These are phyloP conservation scores for Morinoia aosen DNA, from an alignment of 2,888 invertebrate genomes.

Conservation along the genomic window DNA sequence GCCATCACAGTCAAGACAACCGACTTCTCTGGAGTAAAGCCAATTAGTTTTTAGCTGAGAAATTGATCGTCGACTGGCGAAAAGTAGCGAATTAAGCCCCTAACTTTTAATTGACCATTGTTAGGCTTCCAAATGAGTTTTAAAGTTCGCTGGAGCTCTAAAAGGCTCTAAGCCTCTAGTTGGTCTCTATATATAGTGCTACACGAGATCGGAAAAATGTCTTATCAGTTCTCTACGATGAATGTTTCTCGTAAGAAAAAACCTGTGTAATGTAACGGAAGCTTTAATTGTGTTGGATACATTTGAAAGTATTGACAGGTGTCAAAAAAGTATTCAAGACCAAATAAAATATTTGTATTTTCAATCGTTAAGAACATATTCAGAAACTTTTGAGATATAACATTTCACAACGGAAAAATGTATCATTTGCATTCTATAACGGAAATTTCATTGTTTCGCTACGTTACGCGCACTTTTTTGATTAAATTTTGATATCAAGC, in stretches of 20 bases:
- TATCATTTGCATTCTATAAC: too few relatives aligned
- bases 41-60: conserved; percentile 16
- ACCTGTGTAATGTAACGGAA: neutral
- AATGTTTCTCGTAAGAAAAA: neutral
- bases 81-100: conserved; percentile 20
- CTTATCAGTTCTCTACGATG: neutral
- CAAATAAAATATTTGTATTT: too few relatives aligned
- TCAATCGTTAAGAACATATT: too few relatives aligned
- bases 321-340: too few relatives aligned
- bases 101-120: conserved; percentile 43
- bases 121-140: conserved; percentile 19
- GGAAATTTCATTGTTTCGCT: too few relatives aligned
- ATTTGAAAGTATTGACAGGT: too few relatives aligned
- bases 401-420: too few relatives aligned
- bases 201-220: neutral
- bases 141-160: neutral
- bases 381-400: too few relatives aligned
- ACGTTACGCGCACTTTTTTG: too few relatives aligned
- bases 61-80: neutral
- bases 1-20: neutral
- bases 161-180: neutral
- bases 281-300: neutral
- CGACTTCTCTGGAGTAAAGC: neutral
- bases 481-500: too few relatives aligned
- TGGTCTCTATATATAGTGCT: neutral